These are phyloP conservation scores for Lasiurus borealis DNA, from an alignment of 2,113 vertebrate species.

Conservation along the genomic window DNA sequence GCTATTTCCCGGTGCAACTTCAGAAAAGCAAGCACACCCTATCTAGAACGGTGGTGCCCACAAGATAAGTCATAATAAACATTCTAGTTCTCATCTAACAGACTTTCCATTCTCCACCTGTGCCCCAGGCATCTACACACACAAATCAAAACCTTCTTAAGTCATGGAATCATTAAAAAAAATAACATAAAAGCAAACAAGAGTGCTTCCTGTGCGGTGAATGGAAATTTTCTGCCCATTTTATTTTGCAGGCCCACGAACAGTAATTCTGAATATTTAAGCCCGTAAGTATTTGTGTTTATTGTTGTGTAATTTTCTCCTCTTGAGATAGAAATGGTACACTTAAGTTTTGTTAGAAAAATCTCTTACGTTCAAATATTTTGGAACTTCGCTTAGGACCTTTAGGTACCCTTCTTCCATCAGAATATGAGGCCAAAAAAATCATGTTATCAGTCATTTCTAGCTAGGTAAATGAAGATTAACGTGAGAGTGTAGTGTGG, in stretches of 20 bases:
- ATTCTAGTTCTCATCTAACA: constrained; percentile 56
- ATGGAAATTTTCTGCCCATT: constrained; percentile 78
- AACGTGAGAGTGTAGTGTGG: neutral
- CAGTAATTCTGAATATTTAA: constrained; percentile 70
- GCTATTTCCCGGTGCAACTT: neutral
- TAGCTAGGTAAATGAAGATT: neutral
- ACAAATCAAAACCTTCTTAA: constrained; percentile 81
- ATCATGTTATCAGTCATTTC: neutral
- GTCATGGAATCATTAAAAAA: constrained; percentile 78
- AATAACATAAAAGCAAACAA: constrained; percentile 64
- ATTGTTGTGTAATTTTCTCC: neutral
- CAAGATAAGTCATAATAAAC: constrained; percentile 64
- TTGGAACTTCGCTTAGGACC: constrained; percentile 28
- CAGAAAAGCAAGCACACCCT: neutral
- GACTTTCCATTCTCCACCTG: constrained; percentile 76
- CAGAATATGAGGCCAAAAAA: neutral
- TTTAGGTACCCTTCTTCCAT: neutral
- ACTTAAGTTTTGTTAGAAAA: constrained; percentile 43
- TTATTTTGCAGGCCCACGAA: constrained; percentile 70
- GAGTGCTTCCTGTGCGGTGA: constrained; percentile 71
- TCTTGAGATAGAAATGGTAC: neutral
- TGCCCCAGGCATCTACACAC: constrained; percentile 65
- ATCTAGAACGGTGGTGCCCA: neutral
- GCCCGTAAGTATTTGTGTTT: constrained; percentile 59
- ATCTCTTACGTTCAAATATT: neutral